A percentile compares a stretch with the other conserved stretches of the same genome.
These are phyloP conservation scores for Odontomyia ornata DNA, from an alignment of 2,888 invertebrate species.

Conservation along the genomic window DNA sequence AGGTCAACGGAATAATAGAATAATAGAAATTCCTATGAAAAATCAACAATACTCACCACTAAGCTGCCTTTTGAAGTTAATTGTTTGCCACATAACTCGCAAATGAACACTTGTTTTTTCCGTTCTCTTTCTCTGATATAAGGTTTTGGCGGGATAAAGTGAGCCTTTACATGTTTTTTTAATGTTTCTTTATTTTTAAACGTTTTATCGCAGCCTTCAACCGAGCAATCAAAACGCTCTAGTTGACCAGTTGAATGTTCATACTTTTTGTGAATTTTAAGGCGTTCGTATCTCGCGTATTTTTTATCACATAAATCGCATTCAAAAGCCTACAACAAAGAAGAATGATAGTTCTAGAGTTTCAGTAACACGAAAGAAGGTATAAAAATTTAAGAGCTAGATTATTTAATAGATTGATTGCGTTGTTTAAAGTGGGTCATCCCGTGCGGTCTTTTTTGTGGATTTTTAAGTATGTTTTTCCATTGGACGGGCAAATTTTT, in stretches of 20 bases:
- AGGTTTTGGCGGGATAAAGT: slow-evolving; percentile 29
- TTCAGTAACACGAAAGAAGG: too few species aligned
- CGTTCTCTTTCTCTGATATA: background rate
- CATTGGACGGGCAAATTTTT: too few species aligned
- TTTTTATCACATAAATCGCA: slow-evolving; percentile 33
- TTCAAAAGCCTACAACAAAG: slow-evolving; percentile 24
- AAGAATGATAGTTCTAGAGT: too few species aligned
- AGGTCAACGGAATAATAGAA: background rate
- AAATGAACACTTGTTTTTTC: slow-evolving; percentile 26
- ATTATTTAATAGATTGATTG: too few species aligned
- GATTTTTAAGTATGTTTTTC: too few species aligned
- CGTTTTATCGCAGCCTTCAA: slow-evolving; percentile 46
- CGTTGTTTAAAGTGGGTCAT: too few species aligned
- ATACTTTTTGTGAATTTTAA: slow-evolving; percentile 10
- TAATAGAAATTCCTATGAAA: background rate
- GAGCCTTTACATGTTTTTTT: slow-evolving; percentile 34
- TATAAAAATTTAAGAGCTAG: too few species aligned
- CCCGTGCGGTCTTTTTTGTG: too few species aligned
- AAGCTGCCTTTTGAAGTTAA: slow-evolving; percentile 7
- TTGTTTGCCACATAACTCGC: slow-evolving; percentile 38
- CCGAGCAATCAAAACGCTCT: slow-evolving; percentile 10
- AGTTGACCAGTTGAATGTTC: slow-evolving; percentile 6
- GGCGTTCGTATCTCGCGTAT: slow-evolving; percentile 20
- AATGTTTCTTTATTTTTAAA: slow-evolving; percentile 46
- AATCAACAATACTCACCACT: too few species aligned